Base-by-base conservation (phyloP, 2,888 invertebrate species). In the Ganaspis brasiliensis region DNA sequence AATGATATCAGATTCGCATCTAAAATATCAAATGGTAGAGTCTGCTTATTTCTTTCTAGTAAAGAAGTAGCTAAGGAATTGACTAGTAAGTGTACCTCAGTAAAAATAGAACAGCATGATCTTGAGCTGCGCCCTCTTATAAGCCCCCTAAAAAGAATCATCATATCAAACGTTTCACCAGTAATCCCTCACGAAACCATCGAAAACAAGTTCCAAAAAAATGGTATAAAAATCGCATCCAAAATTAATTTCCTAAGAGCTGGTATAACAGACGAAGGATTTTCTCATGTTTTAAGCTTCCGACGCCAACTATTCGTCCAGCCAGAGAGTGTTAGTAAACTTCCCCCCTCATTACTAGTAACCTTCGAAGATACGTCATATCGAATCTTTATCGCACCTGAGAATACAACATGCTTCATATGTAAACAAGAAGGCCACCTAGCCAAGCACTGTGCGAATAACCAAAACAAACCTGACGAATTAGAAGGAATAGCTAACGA, bases 211-310 rank as follows among this genome's bases (percentile, higher is more conserved):
- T 26, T 74, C 2, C 21, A 12, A n/a, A 73, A 63, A 57, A 45
- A 10, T 1, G 16, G 12, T 19, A 45, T 74, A 9, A 61, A 37
- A 70, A 61, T 31, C 14, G 45, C 71, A 24, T 74, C 63, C 6
- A 52, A 40, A 12, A 77, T 77, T 1, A 49, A 63, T 1, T 77
- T 77, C 21, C 10, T 77, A 1, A 35, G 67, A 16, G 77, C 77
- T 10, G 74, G 77, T 2, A 72, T 77, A 19, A 26, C 77, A 1
- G 72, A 72, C 1, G 67, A 67, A 1, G 75, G 72, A 10, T 74
- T 40, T 40, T 31, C 74, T 9, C 72, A 77, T n/a, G 75, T 78
- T 9, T 10, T 78, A 1, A 77, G 77, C n/a, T 76, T 76, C 21
- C 72, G 72, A 2, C 55, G 72, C 35, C 76, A 76, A 21, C 14